Percentiles rank a stretch among this genome's conserved stretches.
Conservation (phyloP, 2,888 invertebrate species). For the Papilio elwesi region DNA sequence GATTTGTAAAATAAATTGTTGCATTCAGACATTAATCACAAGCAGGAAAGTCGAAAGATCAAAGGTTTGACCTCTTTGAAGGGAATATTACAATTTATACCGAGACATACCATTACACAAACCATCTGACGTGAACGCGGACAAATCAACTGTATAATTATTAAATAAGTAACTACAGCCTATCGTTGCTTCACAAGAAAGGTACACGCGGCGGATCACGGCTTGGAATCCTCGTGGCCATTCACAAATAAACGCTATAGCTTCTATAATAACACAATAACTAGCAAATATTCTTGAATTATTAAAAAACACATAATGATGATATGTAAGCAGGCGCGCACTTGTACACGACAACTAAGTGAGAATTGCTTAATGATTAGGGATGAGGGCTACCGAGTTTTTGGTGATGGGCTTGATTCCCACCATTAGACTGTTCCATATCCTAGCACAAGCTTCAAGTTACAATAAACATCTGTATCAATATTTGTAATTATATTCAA, state of each 20-base stretch:
- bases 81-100: conserved; percentile 21
- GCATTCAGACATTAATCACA: conserved; percentile 39
- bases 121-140: conserved; percentile 27
- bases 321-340: too few relatives aligned
- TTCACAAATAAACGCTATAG: neutral
- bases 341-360: too few relatives aligned
- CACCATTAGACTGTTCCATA: too few relatives aligned
- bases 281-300: neutral
- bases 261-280: neutral
- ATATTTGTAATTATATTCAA: too few relatives aligned
- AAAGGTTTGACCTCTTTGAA: conserved; percentile 39
- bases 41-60: conserved; percentile 41
- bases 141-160: conserved; percentile 27
- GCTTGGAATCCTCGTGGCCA: neutral
- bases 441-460: too few relatives aligned
- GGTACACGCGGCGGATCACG: neutral
- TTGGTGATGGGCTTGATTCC: too few relatives aligned
- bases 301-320: too few relatives aligned
- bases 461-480: too few relatives aligned
- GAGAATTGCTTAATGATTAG: too few relatives aligned
- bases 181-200: neutral
- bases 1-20: conserved; percentile 24
- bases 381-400: too few relatives aligned
- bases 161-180: neutral
- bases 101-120: conserved; percentile 30